A percentile compares a stretch with the other conserved stretches of the same genome.
Evolutionary conservation across 2,797 vertebrate genomes (phyloP).

Genomic region (Perodicticus potto): DNA sequence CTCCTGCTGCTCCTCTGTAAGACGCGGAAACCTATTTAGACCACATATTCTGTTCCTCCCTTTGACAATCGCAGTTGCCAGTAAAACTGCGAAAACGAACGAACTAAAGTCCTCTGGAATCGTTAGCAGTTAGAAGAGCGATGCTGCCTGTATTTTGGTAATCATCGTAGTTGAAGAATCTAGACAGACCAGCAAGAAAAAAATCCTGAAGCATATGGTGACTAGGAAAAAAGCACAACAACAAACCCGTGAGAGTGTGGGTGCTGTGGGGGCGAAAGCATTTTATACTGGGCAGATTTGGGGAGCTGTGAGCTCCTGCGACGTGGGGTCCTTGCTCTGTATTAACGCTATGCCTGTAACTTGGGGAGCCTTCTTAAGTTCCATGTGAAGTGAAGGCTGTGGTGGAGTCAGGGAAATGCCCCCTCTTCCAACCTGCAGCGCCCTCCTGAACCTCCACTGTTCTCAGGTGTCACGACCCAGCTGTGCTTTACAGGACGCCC

Average conservation of each 20-base stretch:
- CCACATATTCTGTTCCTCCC: background rate
- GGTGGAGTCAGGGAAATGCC: background rate
- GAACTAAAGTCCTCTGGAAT: background rate
- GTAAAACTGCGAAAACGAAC: background rate
- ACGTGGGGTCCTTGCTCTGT: background rate
- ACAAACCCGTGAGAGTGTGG: background rate
- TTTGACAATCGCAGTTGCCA: background rate
- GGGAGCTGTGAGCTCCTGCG: background rate
- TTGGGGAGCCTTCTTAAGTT: background rate
- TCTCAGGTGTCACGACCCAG: background rate
- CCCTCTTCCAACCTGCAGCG: background rate
- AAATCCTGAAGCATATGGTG: background rate
- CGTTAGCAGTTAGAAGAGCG: background rate
- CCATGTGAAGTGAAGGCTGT: background rate
- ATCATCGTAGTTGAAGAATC: background rate
- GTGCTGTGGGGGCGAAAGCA: background rate
- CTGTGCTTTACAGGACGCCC: background rate
- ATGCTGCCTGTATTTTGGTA: background rate
- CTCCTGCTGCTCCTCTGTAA: background rate
- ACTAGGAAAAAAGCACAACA: background rate
- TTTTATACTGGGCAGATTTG: background rate
- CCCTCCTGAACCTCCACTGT: background rate
- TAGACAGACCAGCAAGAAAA: background rate
- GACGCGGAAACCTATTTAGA: background rate
- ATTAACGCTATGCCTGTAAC: background rate